Percentiles rank a stretch among this genome's conserved stretches.
These are phyloP conservation scores for Epinephelus awoara DNA, from an alignment of 2,797 vertebrate genomes.

Conservation along the genomic window DNA sequence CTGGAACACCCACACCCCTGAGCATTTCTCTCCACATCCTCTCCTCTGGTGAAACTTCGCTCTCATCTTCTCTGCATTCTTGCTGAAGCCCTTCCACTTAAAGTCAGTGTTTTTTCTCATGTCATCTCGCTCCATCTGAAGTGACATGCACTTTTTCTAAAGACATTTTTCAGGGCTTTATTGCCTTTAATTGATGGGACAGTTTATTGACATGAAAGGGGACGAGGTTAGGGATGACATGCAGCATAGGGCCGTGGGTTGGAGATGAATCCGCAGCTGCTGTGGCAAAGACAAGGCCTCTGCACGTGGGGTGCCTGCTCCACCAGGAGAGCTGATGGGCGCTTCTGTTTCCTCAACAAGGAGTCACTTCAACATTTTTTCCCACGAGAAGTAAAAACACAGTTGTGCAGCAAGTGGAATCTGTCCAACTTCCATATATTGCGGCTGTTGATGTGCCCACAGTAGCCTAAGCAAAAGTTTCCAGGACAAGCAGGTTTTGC, in stretches of 20 bases:
- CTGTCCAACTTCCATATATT: constrained; percentile 8
- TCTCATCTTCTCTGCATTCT: not conserved
- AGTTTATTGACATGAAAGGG: too few relatives aligned
- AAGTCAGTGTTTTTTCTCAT: not conserved
- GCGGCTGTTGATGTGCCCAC: not conserved
- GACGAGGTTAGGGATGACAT: too few relatives aligned
- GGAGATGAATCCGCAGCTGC: too few relatives aligned
- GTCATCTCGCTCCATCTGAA: not conserved
- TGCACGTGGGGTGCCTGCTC: too few relatives aligned
- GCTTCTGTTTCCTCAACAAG: not conserved
- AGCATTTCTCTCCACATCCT: constrained; percentile 25
- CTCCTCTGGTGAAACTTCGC: constrained; percentile 9
- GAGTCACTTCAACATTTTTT: not conserved
- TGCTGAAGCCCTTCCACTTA: not conserved
- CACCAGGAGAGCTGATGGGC: not conserved
- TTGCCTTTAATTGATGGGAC: too few relatives aligned
- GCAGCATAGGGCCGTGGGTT: too few relatives aligned
- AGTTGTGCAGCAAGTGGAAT: constrained; percentile 5
- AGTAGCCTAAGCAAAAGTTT: not conserved
- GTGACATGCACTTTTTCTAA: not conserved
- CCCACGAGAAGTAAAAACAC: constrained; percentile 8
- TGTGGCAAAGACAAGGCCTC: too few relatives aligned
- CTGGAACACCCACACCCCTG: constrained; percentile 12
- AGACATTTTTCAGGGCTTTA: not conserved
- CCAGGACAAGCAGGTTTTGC: constrained; percentile 7